Conservation (phyloP, 2,888 invertebrate species). For the Ichneumoninae sp. region DNA sequence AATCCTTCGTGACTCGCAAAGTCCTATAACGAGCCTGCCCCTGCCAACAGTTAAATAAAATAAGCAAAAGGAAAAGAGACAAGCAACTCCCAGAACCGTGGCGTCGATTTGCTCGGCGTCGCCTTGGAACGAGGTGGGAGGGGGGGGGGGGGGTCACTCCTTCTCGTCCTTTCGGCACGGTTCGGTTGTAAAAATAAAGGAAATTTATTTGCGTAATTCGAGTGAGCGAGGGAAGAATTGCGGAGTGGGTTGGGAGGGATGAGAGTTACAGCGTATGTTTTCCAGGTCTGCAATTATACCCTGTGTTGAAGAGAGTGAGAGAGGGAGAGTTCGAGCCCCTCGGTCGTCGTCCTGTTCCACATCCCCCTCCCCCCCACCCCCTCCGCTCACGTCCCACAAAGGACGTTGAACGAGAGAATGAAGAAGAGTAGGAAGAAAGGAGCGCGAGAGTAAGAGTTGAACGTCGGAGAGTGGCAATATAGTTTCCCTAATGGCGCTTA, state of each 20-base stretch:
- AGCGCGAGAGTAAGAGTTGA: conserved; percentile 46
- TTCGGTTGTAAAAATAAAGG: conserved; percentile 81
- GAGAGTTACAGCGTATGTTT: conserved; percentile 76
- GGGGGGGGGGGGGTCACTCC: conserved; percentile 47
- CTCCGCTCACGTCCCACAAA: conserved; percentile 58
- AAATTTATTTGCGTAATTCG: conserved; percentile 84
- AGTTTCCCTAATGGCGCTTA: conserved; percentile 84
- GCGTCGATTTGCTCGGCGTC: conserved; percentile 55
- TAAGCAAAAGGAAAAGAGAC: conserved; percentile 47
- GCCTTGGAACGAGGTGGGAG: conserved; percentile 18
- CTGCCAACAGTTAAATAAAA: conserved; percentile 58
- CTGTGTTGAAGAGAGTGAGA: conserved; percentile 41
- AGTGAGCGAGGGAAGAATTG: conserved; percentile 74
- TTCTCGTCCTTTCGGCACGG: conserved; percentile 59
- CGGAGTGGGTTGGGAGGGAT: conserved; percentile 7
- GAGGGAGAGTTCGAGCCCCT: conserved; percentile 22
- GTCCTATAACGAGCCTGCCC: conserved; percentile 52
- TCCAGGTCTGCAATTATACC: conserved; percentile 75
- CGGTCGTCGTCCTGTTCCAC: conserved; percentile 52
- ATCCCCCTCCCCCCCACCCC: conserved; percentile 41
- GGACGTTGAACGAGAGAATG: conserved; percentile 55
- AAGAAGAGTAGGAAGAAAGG: conserved; percentile 49
- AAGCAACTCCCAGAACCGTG: conserved; percentile 42
- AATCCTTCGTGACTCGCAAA: conserved; percentile 32
- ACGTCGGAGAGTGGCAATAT: conserved; percentile 82